A percentile compares a stretch with the other conserved stretches of the same genome.
These are phyloP conservation scores for Lutraria rhynchaena DNA, from an alignment of 1,140 invertebrate genomes.

Conservation along the genomic window DNA sequence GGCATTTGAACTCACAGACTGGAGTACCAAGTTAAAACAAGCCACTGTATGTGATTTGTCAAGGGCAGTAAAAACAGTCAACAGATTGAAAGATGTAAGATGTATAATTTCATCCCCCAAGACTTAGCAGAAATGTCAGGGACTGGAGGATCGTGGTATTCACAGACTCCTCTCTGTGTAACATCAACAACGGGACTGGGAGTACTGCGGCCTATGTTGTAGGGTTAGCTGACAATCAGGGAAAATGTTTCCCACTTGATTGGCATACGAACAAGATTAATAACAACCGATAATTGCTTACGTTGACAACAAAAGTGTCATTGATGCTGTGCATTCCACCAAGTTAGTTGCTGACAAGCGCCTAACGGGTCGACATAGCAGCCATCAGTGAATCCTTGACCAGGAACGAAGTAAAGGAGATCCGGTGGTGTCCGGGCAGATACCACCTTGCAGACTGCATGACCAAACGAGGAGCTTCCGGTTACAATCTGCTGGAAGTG, in stretches of 20 bases:
- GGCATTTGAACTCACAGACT: constrained; percentile 44
- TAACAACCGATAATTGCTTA: constrained; percentile 54
- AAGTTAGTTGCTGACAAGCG: constrained; percentile 66
- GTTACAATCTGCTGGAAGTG: constrained; percentile 13
- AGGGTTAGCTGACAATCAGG: constrained; percentile 42
- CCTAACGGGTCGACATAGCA: constrained; percentile 61
- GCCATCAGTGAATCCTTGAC: constrained; percentile 42
- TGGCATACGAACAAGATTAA: constrained; percentile 55
- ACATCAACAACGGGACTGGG: constrained; percentile 48
- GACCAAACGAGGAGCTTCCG: constrained; percentile 26
- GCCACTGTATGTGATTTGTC: constrained; percentile 32
- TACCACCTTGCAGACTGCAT: constrained; percentile 40
- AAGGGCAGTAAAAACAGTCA: constrained; percentile 34
- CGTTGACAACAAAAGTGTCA: constrained; percentile 65
- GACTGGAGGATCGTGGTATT: constrained; percentile 49
- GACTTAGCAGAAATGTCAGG: constrained; percentile 6
- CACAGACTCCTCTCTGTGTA: constrained; percentile 56
- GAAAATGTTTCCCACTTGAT: constrained; percentile 54
- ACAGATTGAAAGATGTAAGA: constrained; percentile 38
- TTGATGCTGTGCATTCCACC: constrained; percentile 61
- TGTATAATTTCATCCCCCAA: constrained; percentile 15
- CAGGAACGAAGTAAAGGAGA: constrained; percentile 15
- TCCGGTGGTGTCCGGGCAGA: constrained; percentile 24
- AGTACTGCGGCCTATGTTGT: constrained; percentile 56
- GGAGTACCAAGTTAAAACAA: constrained; percentile 45